Evolutionary conservation across 2,113 vertebrate genomes (phyloP).

Genomic region (Macrotis lagotis): DNA sequence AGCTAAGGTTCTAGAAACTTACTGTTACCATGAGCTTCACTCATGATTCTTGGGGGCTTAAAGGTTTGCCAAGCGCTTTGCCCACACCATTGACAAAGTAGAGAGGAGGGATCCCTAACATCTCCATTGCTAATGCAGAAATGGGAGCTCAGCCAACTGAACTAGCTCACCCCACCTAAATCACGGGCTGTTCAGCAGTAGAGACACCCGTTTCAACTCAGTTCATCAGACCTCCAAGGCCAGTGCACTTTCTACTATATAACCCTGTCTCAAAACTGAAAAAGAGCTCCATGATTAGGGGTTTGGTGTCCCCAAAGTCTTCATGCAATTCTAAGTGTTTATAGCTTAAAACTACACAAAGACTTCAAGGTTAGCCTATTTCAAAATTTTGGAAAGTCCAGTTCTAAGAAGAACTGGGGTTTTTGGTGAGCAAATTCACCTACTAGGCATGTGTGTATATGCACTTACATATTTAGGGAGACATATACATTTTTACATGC

Average conservation of each 20-base stretch:
- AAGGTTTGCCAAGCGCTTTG: no score
- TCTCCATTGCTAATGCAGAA: background rate
- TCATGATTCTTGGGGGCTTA: no score
- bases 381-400: slow-evolving; percentile 5
- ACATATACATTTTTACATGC: background rate
- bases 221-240: background rate
- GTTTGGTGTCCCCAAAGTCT: background rate
- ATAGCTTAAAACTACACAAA: background rate
- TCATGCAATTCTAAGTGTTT: background rate
- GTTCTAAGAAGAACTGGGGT: background rate
- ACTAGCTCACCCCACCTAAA: background rate
- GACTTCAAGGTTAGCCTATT: background rate
- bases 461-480: background rate
- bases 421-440: background rate
- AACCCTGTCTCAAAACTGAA: background rate
- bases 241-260: background rate
- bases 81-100: no score
- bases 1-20: no score
- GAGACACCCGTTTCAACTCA: background rate
- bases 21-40: no score
- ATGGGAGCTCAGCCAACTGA: background rate
- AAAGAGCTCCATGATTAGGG: background rate
- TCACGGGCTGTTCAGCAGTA: background rate
- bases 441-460: background rate
- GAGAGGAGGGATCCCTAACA: no score